A percentile compares a stretch with the other conserved stretches of the same genome.
phyloP scores from a whole-genome alignment of 2,888 invertebrate species.

The Leucozona laternaria region DNA sequence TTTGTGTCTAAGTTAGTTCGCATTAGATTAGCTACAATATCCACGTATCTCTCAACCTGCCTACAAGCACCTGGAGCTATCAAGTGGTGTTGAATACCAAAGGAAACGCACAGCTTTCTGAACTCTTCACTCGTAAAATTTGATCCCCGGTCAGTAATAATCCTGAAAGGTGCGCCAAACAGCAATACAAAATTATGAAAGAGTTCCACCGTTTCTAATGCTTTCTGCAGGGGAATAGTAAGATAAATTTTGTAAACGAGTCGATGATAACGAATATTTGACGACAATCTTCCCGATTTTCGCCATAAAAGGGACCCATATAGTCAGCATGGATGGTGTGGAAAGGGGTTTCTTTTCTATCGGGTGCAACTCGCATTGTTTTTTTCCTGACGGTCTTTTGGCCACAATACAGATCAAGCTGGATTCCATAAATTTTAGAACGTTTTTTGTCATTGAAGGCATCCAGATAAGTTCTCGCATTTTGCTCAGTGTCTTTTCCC shows the following conservation, averaged over 20 bases:
- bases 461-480: constrained; percentile 8
- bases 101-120: constrained; percentile 17
- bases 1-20: constrained; percentile 11
- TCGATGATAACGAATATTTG: constrained; percentile 17
- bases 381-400: constrained; percentile 40
- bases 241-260: not conserved
- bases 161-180: constrained; percentile 36
- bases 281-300: constrained; percentile 9
- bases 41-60: constrained; percentile 19
- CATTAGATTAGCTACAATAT: constrained; percentile 10
- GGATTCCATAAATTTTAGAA: constrained; percentile 37
- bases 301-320: constrained; percentile 18
- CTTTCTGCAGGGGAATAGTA: constrained; percentile 11
- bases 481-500: constrained; percentile 30
- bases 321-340: constrained; percentile 38
- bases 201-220: not conserved
- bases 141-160: too few species aligned
- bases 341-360: constrained; percentile 36
- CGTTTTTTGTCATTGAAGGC: constrained; percentile 41
- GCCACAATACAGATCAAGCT: constrained; percentile 46
- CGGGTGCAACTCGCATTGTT: constrained; percentile 28
- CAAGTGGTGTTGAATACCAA: constrained; percentile 40
- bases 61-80: constrained; percentile 56
- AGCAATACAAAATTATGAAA: constrained; percentile 38
- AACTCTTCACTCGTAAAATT: too few species aligned